Conservation (phyloP, 2,888 invertebrate genomes). For the Patella caerulea region DNA sequence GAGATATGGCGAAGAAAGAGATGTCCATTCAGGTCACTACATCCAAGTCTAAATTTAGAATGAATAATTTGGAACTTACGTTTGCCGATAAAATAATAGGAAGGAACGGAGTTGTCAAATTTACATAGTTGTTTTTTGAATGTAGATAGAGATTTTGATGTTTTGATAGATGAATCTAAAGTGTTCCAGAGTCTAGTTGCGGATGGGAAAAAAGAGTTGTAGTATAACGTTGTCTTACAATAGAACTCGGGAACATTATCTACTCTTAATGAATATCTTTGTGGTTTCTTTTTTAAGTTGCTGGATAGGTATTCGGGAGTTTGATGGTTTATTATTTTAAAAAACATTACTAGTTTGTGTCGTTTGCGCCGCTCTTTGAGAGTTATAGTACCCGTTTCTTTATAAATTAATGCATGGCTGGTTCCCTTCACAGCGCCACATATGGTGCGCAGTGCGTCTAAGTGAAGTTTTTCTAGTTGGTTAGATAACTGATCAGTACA, state of each 20-base stretch:
- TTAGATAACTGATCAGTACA: neutral
- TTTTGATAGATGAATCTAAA: too few species aligned
- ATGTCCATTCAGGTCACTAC: neutral
- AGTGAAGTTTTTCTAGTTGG: neutral
- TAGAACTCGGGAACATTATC: neutral
- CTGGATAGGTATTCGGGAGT: neutral
- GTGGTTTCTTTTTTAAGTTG: neutral
- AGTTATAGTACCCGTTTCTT: neutral
- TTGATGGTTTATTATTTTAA: neutral
- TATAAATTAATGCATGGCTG: constrained; percentile 5
- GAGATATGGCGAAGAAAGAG: neutral
- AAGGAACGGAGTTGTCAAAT: too few species aligned
- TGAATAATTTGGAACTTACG: too few species aligned
- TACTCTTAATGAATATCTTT: neutral
- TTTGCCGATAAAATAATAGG: too few species aligned
- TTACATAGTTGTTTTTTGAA: too few species aligned
- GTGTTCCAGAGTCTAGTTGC: neutral
- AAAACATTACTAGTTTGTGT: neutral
- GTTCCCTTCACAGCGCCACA: constrained; percentile 3
- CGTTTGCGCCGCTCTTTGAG: neutral
- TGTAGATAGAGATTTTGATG: too few species aligned
- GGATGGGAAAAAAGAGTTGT: constrained; percentile 4
- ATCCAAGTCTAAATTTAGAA: neutral
- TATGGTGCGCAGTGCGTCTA: constrained; percentile 5
- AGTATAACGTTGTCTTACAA: neutral